A percentile compares a stretch with the other conserved stretches of the same genome.
phyloP scores from a whole-genome alignment of 2,113 vertebrate genomes.

The Aix galericulata region DNA sequence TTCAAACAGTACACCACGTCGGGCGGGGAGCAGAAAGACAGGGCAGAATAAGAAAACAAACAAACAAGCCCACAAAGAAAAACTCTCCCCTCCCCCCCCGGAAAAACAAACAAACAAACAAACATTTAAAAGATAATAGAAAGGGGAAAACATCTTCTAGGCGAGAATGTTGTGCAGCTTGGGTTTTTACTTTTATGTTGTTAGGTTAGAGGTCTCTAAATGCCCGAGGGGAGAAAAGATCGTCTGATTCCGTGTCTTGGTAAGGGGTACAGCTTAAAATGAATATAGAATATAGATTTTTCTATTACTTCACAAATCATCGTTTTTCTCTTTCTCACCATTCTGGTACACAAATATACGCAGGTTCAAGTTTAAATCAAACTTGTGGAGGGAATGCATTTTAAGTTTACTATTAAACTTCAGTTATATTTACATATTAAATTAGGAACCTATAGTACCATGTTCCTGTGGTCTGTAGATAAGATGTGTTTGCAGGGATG shows the following conservation, averaged over 20 bases:
- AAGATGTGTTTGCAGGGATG: fast-evolving
- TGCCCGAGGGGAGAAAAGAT: background rate
- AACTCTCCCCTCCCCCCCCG: background rate
- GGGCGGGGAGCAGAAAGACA: slow-evolving; percentile 52
- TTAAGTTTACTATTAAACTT: background rate
- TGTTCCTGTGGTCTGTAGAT: fast-evolving
- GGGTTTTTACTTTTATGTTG: background rate
- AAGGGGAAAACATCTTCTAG: fast-evolving
- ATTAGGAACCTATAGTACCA: fast-evolving
- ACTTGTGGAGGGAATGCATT: background rate
- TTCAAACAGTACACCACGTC: slow-evolving; percentile 66
- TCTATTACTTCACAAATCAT: fast-evolving
- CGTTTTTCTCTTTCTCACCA: background rate
- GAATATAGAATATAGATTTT: fast-evolving
- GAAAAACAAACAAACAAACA: background rate
- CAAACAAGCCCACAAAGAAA: background rate
- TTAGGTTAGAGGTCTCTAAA: background rate
- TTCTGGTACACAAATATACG: fast-evolving
- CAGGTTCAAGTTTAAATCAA: background rate
- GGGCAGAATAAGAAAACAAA: slow-evolving; percentile 20
- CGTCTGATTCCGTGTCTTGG: fast-evolving
- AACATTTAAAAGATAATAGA: background rate
- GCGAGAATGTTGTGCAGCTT: too few relatives aligned
- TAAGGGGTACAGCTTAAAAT: background rate
- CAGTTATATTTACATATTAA: background rate